These are phyloP conservation scores for Odontomyia ornata DNA, from an alignment of 2,888 invertebrate genomes.

Conservation along the genomic window DNA sequence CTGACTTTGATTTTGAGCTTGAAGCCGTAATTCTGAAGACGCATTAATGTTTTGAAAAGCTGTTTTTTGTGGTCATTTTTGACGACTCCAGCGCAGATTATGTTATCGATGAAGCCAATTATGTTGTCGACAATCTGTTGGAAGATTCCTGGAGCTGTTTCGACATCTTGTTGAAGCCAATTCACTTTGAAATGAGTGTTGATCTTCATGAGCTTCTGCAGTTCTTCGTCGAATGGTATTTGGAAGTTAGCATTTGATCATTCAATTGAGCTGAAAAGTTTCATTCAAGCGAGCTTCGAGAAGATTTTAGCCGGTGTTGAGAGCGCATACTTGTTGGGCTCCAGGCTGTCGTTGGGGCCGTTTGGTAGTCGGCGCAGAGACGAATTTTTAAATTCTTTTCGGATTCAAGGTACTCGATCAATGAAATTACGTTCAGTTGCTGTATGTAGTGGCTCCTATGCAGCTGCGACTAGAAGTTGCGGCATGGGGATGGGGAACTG, in stretches of 20 bases:
- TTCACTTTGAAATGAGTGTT: conserved; percentile 42
- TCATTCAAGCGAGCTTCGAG: neutral
- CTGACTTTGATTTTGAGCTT: neutral
- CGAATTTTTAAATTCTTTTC: conserved; percentile 32
- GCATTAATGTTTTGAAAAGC: neutral
- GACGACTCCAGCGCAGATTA: conserved; percentile 39
- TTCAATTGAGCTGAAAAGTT: neutral
- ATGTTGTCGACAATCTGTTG: conserved; percentile 49
- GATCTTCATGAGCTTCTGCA: neutral
- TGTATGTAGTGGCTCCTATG: neutral
- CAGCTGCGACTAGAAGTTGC: conserved; percentile 1
- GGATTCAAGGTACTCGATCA: conserved; percentile 47
- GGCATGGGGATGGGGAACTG: conserved; percentile 13
- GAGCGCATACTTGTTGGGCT: conserved; percentile 29
- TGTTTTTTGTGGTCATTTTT: neutral
- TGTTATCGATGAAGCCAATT: conserved; percentile 45
- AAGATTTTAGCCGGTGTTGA: conserved; percentile 24
- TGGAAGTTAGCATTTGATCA: neutral
- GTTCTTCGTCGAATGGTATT: neutral
- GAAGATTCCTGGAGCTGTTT: conserved; percentile 51
- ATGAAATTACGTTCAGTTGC: conserved; percentile 22
- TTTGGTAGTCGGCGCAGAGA: conserved; percentile 26
- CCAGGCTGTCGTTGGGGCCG: conserved; percentile 12
- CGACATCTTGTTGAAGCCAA: conserved; percentile 47
- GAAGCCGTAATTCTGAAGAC: conserved; percentile 16